These are phyloP conservation scores for Willowsia nigromaculata DNA, from an alignment of 2,888 invertebrate species.

Conservation along the genomic window DNA sequence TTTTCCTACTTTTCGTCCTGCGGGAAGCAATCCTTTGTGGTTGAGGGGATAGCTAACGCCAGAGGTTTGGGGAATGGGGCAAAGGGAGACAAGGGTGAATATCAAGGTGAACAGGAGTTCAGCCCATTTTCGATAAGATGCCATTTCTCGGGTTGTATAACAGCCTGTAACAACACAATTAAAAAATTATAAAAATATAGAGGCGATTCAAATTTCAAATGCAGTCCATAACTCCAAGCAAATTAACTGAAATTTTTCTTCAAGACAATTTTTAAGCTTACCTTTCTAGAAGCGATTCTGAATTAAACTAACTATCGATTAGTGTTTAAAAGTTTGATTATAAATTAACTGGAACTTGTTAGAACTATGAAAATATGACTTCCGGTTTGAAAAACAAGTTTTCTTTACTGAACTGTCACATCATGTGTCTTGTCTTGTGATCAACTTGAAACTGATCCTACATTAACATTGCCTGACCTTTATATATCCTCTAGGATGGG, in stretches of 20 bases:
- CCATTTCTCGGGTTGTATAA: not conserved
- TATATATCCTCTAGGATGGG: not conserved
- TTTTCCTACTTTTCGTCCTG: not conserved
- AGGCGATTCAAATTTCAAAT: not conserved
- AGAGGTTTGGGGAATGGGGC: not conserved
- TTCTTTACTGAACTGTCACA: too few relatives aligned
- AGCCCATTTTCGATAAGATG: not conserved
- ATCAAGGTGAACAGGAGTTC: not conserved
- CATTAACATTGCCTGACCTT: not conserved
- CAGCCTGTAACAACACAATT: not conserved
- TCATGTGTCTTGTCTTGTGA: not conserved
- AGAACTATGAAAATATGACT: too few relatives aligned
- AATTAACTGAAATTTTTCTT: too few relatives aligned
- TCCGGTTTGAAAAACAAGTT: too few relatives aligned
- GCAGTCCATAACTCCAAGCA: too few relatives aligned
- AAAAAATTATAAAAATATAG: not conserved
- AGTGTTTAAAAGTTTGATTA: too few relatives aligned
- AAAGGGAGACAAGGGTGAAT: not conserved
- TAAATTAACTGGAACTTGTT: too few relatives aligned
- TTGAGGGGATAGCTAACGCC: conserved; percentile 20
- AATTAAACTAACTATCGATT: too few relatives aligned
- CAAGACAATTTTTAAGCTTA: too few relatives aligned
- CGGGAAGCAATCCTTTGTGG: not conserved
- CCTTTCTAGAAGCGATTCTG: too few relatives aligned
- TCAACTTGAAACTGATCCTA: not conserved